Evolutionary conservation across 2,888 invertebrate species (phyloP).

Genomic region (Endotricha flammealis): DNA sequence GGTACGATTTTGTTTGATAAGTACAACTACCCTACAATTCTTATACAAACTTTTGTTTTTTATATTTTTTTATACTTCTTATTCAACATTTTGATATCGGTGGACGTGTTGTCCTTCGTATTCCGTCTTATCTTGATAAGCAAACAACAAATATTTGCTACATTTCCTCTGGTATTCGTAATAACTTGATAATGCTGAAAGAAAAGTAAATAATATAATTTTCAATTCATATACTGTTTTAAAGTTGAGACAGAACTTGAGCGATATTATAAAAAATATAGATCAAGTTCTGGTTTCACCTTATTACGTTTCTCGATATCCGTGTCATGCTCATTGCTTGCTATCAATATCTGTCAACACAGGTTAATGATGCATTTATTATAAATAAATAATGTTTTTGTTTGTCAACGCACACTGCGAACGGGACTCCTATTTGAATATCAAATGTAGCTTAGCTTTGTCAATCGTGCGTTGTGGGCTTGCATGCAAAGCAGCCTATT

Average conservation of each 20-base stretch:
- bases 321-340: constrained; percentile 1
- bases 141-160: not conserved
- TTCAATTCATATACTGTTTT: too few relatives aligned
- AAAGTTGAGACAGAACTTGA: too few relatives aligned
- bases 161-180: not conserved
- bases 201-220: too few relatives aligned
- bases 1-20: constrained; percentile 50
- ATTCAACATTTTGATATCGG: too few relatives aligned
- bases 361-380: constrained; percentile 22
- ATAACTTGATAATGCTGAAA: too few relatives aligned
- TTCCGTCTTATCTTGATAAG: not conserved
- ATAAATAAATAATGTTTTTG: constrained; percentile 28
- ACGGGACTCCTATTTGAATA: constrained; percentile 53
- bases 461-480: constrained; percentile 40
- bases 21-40: constrained; percentile 25
- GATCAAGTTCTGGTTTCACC: too few relatives aligned
- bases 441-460: constrained; percentile 45
- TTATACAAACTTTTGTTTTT: too few relatives aligned
- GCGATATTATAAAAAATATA: too few relatives aligned
- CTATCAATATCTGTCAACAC: constrained; percentile 12
- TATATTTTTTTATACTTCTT: too few relatives aligned
- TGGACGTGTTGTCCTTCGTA: too few relatives aligned
- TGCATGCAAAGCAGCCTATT: constrained; percentile 53
- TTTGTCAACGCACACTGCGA: constrained; percentile 37
- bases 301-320: constrained; percentile 12